These are phyloP conservation scores for Halcyon senegalensis DNA, from an alignment of 2,113 vertebrate species.

Conservation along the genomic window DNA sequence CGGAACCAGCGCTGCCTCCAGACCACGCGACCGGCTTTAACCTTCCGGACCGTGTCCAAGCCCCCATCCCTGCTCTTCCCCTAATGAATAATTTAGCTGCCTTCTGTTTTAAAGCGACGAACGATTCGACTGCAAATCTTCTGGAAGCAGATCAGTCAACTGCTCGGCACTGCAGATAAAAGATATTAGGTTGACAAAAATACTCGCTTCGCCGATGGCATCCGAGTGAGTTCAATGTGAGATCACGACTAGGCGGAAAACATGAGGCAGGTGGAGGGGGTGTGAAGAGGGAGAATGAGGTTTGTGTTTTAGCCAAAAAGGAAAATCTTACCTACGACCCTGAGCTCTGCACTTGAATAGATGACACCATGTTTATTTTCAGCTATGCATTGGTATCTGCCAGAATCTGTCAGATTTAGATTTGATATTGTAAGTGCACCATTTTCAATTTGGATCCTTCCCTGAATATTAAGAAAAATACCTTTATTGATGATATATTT, in stretches of 20 bases:
- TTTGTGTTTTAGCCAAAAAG: neutral
- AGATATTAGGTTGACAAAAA: neutral
- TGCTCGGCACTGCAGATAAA: neutral
- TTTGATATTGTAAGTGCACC: conserved; percentile 88
- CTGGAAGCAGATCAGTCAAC: conserved; percentile 5
- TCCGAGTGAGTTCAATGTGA: neutral
- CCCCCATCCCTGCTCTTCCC: neutral
- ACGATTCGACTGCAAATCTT: neutral
- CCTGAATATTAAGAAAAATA: conserved; percentile 82
- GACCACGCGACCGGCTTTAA: neutral
- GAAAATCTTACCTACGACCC: conserved; percentile 88
- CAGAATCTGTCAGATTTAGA: conserved; percentile 90
- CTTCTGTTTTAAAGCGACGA: conserved; percentile 16
- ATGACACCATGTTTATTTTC: conserved; percentile 96
- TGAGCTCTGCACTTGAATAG: conserved; percentile 90
- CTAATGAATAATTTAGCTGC: conserved; percentile 29
- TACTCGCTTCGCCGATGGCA: neutral
- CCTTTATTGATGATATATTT: conserved; percentile 56
- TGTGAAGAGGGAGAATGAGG: neutral
- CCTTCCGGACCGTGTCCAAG: neutral
- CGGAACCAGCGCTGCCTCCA: neutral
- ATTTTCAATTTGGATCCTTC: conserved; percentile 91
- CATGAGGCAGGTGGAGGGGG: neutral
- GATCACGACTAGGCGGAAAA: neutral
- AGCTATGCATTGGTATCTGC: conserved; percentile 96